These are phyloP conservation scores for Actenoides lindsayi DNA, from an alignment of 2,113 vertebrate genomes.

Conservation along the genomic window DNA sequence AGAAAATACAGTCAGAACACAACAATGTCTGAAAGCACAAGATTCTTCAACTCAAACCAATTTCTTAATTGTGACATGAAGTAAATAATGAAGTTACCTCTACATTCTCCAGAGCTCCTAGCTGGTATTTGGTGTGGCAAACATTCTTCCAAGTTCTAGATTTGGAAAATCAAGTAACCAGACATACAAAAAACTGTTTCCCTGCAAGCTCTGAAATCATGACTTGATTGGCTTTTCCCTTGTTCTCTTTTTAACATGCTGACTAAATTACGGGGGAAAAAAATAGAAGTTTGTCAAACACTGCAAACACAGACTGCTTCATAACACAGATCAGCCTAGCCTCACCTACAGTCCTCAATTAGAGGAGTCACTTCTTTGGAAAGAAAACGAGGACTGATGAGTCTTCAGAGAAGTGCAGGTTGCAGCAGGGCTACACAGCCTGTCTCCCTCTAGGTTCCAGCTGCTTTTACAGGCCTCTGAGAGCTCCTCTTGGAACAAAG, in stretches of 20 bases:
- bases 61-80: neutral
- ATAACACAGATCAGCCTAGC: neutral
- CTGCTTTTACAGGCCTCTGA: neutral
- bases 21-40: neutral
- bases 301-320: neutral
- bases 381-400: neutral
- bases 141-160: neutral
- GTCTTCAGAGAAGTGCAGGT: neutral
- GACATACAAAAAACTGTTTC: neutral
- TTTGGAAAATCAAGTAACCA: neutral
- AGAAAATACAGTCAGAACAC: slow-evolving; percentile 4
- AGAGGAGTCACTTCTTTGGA: neutral
- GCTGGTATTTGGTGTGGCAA: neutral
- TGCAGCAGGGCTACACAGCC: neutral
- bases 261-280: neutral
- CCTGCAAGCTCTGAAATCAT: neutral
- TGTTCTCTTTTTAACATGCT: neutral
- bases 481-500: slow-evolving; percentile 36
- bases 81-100: neutral
- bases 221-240: neutral
- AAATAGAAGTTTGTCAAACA: neutral
- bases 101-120: neutral
- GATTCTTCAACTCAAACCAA: neutral
- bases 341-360: neutral
- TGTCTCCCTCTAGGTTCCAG: neutral